Evolutionary conservation across 1,140 invertebrate genomes (phyloP).

Genomic region (Drosophila suzukii): DNA sequence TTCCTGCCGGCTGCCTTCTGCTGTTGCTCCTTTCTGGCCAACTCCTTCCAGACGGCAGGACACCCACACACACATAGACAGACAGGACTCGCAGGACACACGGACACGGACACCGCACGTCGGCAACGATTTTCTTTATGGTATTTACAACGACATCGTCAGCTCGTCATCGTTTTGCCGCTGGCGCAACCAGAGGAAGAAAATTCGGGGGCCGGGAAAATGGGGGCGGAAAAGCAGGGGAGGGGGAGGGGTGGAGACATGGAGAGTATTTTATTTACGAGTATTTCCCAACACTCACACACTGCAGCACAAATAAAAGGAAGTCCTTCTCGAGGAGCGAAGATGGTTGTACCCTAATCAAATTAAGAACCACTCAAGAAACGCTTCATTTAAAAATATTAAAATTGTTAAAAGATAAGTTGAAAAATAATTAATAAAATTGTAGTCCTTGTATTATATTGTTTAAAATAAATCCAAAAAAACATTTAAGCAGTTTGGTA

Average conservation of each 20-base stretch:
- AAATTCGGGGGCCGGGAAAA: slow-evolving; percentile 21
- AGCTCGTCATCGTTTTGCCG: slow-evolving; percentile 73
- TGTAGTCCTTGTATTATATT: too few species aligned
- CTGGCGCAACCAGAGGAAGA: slow-evolving; percentile 38
- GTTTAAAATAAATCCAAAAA: too few species aligned
- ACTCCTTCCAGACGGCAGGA: slow-evolving; percentile 6
- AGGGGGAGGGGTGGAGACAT: neutral
- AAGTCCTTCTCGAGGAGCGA: neutral
- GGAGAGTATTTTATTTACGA: slow-evolving; percentile 44
- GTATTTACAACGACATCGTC: slow-evolving; percentile 77
- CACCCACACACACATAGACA: neutral
- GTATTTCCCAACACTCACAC: slow-evolving; percentile 22
- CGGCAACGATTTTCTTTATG: slow-evolving; percentile 76
- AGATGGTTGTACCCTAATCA: neutral
- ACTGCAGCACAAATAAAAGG: neutral
- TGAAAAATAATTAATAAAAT: too few species aligned
- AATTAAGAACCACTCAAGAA: neutral
- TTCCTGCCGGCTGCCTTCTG: slow-evolving; percentile 53
- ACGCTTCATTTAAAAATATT: too few species aligned
- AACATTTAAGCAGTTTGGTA: too few species aligned
- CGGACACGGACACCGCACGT: slow-evolving; percentile 37
- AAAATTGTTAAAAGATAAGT: too few species aligned
- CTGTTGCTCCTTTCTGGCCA: slow-evolving; percentile 32
- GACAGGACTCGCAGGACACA: slow-evolving; percentile 5
- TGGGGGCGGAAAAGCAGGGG: neutral